Evolutionary conservation across 2,888 invertebrate genomes (phyloP).

Genomic region (Philhelius pedissequus): DNA sequence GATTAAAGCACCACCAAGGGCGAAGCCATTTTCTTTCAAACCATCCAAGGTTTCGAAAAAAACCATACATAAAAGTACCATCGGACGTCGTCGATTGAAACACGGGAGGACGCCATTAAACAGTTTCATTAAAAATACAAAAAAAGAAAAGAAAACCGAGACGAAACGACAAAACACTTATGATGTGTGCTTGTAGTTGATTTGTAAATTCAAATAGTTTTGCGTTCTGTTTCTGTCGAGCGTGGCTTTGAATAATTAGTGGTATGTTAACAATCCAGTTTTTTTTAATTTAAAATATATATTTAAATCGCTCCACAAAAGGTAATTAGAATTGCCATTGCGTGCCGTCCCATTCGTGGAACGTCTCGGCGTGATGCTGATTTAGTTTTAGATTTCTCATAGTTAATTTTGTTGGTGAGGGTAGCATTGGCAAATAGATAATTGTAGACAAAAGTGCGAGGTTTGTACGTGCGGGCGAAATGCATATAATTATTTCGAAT

Average conservation of each 20-base stretch:
- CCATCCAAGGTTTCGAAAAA: not conserved
- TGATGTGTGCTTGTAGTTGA: constrained; percentile 24
- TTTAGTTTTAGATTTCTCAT: not conserved
- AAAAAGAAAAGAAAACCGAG: not conserved
- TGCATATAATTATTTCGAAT: not conserved
- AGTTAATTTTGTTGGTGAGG: no score
- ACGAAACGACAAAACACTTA: constrained; percentile 43
- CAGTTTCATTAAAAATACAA: constrained; percentile 16
- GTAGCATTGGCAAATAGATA: no score
- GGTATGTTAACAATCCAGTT: constrained; percentile 27
- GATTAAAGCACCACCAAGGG: constrained; percentile 35
- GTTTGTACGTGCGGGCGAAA: not conserved
- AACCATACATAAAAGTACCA: constrained; percentile 56
- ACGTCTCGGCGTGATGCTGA: not conserved
- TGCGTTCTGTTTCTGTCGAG: not conserved
- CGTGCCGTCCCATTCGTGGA: not conserved
- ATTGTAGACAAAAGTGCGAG: not conserved
- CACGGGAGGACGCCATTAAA: constrained; percentile 57
- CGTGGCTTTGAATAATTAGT: not conserved
- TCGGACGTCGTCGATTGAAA: constrained; percentile 8
- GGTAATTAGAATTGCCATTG: not conserved
- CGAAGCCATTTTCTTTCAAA: constrained; percentile 50
- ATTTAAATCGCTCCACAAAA: constrained; percentile 4
- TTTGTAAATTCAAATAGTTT: not conserved
- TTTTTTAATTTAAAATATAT: not conserved